A percentile compares a stretch with the other conserved stretches of the same genome.
Conservation (phyloP, 2,113 vertebrate species). For the Euleptes europaea region DNA sequence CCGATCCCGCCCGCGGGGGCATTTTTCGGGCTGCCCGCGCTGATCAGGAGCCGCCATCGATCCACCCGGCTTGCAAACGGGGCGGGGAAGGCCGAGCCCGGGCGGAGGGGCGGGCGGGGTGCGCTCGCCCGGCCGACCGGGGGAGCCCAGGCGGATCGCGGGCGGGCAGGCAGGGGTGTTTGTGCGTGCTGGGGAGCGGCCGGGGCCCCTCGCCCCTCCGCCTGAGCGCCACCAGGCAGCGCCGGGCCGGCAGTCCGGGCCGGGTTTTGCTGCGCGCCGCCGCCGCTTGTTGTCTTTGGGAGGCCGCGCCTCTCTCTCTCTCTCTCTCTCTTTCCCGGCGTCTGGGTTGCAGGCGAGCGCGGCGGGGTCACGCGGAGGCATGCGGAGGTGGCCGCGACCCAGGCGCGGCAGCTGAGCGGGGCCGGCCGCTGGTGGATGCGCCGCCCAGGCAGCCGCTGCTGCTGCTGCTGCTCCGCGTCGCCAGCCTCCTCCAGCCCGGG, state of each 20-base stretch:
- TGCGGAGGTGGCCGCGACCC: slow-evolving; percentile 86
- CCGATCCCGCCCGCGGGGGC: no score
- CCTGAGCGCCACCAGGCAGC: neutral
- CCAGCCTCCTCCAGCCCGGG: neutral
- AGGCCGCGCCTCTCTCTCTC: slow-evolving; percentile 60
- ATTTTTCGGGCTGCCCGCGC: slow-evolving; percentile 74
- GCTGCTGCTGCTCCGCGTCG: neutral
- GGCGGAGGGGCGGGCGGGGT: neutral
- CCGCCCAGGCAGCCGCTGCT: slow-evolving; percentile 26
- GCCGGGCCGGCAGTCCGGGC: slow-evolving; percentile 36
- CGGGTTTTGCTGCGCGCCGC: slow-evolving; percentile 57
- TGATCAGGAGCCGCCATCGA: slow-evolving; percentile 78
- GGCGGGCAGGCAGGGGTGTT: no score
- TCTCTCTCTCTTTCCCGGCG: slow-evolving; percentile 69
- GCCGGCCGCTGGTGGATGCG: slow-evolving; percentile 49
- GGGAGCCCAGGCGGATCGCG: neutral
- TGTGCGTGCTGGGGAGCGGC: neutral
- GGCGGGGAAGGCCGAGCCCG: slow-evolving; percentile 39
- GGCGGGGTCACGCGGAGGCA: slow-evolving; percentile 82
- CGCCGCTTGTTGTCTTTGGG: slow-evolving; percentile 61
- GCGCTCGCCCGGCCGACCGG: neutral
- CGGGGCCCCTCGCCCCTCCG: slow-evolving; percentile 57
- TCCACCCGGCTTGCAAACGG: slow-evolving; percentile 67
- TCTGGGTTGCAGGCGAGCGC: slow-evolving; percentile 79
- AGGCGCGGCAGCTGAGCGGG: slow-evolving; percentile 73